Conservation (phyloP, 1,140 invertebrate genomes). For the Andrena cerasifolii region DNA sequence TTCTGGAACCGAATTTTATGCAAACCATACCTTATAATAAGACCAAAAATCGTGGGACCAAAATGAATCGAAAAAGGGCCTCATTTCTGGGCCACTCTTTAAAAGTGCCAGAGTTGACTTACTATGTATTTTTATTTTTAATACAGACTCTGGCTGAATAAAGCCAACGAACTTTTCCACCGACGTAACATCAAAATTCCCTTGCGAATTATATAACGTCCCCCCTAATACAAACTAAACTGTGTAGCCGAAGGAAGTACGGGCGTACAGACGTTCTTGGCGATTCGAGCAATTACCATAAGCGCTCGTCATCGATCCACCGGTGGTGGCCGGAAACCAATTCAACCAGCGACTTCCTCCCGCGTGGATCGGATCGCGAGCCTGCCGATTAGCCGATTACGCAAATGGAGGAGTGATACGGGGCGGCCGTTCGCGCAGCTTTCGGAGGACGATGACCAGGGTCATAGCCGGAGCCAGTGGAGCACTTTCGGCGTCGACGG, state of each 20-base stretch:
- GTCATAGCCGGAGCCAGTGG: constrained; percentile 36
- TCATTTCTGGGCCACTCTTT: no score
- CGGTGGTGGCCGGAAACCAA: background rate
- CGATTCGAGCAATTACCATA: background rate
- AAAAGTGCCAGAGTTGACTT: no score
- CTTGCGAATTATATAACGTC: background rate
- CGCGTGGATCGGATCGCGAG: background rate
- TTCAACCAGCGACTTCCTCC: constrained; percentile 19
- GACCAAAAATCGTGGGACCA: no score
- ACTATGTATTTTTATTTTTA: no score
- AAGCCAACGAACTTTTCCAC: no score
- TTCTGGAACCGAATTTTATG: no score
- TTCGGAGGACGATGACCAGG: constrained; percentile 34
- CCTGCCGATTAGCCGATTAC: no score
- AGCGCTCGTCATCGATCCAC: background rate
- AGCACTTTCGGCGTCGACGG: constrained; percentile 40
- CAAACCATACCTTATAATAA: no score
- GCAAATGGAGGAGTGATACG: no score
- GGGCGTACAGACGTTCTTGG: background rate
- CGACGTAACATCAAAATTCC: no score
- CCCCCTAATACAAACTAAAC: background rate
- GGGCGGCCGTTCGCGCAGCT: background rate
- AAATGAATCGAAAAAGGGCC: no score
- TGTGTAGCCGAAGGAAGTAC: background rate
- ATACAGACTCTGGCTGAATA: no score